phyloP scores from a whole-genome alignment of 2,888 invertebrate genomes.

The Stegophylla sp. region DNA sequence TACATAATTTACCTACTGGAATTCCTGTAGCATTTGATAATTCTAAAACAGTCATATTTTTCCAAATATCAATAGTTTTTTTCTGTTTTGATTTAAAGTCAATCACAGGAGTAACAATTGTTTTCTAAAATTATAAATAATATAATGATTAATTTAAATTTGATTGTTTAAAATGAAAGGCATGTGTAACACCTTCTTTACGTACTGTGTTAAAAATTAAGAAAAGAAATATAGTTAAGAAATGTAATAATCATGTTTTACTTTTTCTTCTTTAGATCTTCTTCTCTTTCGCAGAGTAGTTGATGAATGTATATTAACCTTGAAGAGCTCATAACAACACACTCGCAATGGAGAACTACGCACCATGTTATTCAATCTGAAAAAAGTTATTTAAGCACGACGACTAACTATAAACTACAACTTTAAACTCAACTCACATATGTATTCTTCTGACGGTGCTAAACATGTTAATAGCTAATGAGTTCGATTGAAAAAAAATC shows the following conservation, averaged over 20 bases:
- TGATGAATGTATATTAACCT: conserved; percentile 43
- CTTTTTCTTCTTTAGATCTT: conserved; percentile 56
- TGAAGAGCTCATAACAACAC: conserved; percentile 30
- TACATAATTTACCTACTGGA: conserved; percentile 69
- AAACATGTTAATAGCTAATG: conserved; percentile 17
- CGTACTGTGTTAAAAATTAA: neutral
- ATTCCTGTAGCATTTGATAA: conserved; percentile 73
- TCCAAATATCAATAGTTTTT: conserved; percentile 75
- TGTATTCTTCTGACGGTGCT: neutral
- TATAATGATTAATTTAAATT: neutral
- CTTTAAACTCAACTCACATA: conserved; percentile 1
- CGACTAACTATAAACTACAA: neutral
- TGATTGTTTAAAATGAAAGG: neutral
- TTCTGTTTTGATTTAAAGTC: conserved; percentile 60
- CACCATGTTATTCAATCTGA: conserved; percentile 19
- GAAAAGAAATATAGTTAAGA: neutral
- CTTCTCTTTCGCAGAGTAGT: conserved; percentile 45
- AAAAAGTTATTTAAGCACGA: conserved; percentile 1
- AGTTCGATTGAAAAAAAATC: too few species aligned
- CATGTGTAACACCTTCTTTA: neutral
- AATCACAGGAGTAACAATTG: neutral
- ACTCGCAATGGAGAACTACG: conserved; percentile 13
- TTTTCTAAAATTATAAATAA: conserved; percentile 30
- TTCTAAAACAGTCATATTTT: conserved; percentile 80
- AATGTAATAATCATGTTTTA: neutral